Evolutionary conservation across 2,797 vertebrate genomes (phyloP).

Genomic region (Sebastes itinus): DNA sequence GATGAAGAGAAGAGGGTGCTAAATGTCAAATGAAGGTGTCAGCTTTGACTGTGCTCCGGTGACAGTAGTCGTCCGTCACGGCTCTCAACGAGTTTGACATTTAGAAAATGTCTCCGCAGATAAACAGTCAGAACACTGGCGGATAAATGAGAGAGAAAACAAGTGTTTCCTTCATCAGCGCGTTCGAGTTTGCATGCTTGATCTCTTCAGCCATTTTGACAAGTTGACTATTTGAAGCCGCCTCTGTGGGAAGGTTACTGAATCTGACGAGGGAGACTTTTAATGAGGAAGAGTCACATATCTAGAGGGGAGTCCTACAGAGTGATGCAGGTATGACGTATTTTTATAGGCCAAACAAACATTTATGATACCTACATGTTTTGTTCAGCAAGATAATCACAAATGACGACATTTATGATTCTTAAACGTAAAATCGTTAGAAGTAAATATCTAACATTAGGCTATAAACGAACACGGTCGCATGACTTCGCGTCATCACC

Average conservation of each 20-base stretch:
- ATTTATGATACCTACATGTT: fast-evolving
- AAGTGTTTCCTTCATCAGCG: constrained; percentile 25
- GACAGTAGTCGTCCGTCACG: constrained; percentile 40
- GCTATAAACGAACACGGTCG: no score
- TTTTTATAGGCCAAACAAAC: no score
- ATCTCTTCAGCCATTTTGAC: constrained; percentile 25
- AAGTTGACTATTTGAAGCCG: constrained; percentile 6
- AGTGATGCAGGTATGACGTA: neutral
- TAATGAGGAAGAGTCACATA: neutral
- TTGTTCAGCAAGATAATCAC: no score
- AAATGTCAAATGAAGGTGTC: constrained; percentile 69
- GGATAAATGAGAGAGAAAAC: constrained; percentile 52
- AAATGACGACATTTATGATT: no score
- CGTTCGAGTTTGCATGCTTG: neutral
- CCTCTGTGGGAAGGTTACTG: neutral
- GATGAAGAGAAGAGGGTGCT: constrained; percentile 32
- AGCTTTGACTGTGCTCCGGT: constrained; percentile 33
- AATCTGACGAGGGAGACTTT: constrained; percentile 1
- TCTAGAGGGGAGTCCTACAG: neutral
- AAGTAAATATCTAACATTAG: no score
- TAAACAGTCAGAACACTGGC: constrained; percentile 59
- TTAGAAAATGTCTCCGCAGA: constrained; percentile 71
- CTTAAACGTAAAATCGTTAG: no score
- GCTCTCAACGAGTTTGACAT: constrained; percentile 72
- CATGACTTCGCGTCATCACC: no score